Evolutionary conservation across 2,113 vertebrate genomes (phyloP), one percentile per base, ranked within the genome.

Genomic region (Osmerus mordax): DNA sequence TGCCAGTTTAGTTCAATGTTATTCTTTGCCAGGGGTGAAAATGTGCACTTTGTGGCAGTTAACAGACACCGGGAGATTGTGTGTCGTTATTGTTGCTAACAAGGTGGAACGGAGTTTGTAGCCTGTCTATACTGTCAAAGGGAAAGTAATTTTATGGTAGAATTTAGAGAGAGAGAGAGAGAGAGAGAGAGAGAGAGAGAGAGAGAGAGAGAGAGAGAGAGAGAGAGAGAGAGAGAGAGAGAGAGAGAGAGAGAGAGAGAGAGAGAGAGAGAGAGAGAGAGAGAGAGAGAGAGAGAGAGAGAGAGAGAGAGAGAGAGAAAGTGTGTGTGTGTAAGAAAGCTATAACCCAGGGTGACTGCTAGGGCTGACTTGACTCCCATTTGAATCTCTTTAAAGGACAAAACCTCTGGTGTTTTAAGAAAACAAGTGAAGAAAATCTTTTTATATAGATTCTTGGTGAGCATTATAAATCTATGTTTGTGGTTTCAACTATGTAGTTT

Each of bases 101-200:
- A 79, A 82, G 80, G 82, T 76, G 63, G 78, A 86, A 80, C 62
- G 14, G 82, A 67, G 69, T 79, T 78, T 77, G 78, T 73, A 74
- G 78, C 73, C 15, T 78, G 75, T 80, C 75, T 23, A 21, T 72
- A 71, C 67, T 21, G 78, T 77, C 79, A 64, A 67, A 70, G 55
- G 59, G 74, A 73, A 71, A 72, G 21, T 51, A 60, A 60, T 21
- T 4, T 68, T 78, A 16, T 74, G 75, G 70, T 73, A 76, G 78
- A 66, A 78, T 78, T 75, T 70, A 75, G 29, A 53, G n/a, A 71
- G 16, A 21, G 14, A 25, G 56, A 68, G 21, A 51, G 65, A 21
- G 14, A 6, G 36, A 41, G 5, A 7, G 16, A 18, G 16, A 51
- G 65, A 13, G 4, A 52, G 53, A n/a, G 18, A 55, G 36, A 5